Base-by-base conservation (phyloP, 2,797 vertebrate species). In the Anniella stebbinsi region DNA sequence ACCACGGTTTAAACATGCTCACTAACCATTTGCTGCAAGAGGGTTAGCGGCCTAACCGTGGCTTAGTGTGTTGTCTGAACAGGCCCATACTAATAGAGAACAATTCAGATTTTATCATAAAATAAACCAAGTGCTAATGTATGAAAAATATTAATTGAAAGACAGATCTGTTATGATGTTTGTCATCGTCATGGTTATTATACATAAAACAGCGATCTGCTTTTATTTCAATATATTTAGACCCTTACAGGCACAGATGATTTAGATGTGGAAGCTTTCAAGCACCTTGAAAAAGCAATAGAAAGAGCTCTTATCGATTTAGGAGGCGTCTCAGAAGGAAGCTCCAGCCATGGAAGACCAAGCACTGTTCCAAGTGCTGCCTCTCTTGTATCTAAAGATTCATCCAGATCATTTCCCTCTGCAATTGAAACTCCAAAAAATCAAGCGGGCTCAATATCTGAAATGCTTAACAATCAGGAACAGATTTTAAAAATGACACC, bases 141-240 rank as follows among this genome's bases (percentile, higher is more conserved):
- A 33, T 25, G n/a, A 78, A 57, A 70, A 21, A 6, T 13, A 36
- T 48, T 63, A n/a, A 12, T 80, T 51, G 77, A 7, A 48, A 23
- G 18, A 4, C 80, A 73, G 23, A 4, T 21, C 72, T 51, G n/a
- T 28, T 57, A 69, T 15, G n/a, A 89, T n/a, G 38, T 15, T 76
- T 67, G 5, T 67, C 41, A 54, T 84, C n/a, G 41, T 75, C 30
- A 51, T 69, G 5, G 41, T 82, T 57, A 33, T 80, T 76, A 48
- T 63, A 48, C 11, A 72, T 21, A 66, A 89, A 86, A 84, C 72
- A 88, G 90, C 57, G 33, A 76, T 94, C 66, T 87, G n/a, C n/a
- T 94, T 95, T 92, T 93, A 90, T 93, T 92, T 94, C 87, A 89
- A 89, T 92, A 89, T 92, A 70, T 86, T 95, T 93, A 96, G 96